These are phyloP conservation scores for Limosa lapponica DNA, from an alignment of 2,797 vertebrate genomes.

Conservation along the genomic window DNA sequence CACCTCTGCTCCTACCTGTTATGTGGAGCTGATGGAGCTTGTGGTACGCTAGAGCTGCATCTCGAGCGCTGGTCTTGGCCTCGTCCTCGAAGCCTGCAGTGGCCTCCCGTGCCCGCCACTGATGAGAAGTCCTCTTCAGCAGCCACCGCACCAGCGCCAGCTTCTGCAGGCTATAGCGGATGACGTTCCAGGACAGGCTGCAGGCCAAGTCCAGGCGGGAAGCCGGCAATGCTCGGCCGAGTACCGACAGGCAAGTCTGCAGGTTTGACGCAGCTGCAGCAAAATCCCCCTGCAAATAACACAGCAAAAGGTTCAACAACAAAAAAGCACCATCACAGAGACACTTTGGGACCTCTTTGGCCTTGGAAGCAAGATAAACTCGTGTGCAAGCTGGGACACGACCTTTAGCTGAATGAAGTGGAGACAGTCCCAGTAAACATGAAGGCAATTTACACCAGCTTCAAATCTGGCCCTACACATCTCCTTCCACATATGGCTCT, in stretches of 20 bases:
- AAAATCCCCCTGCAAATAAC: constrained; percentile 86
- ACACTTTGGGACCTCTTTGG: background rate
- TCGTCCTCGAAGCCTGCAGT: constrained; percentile 87
- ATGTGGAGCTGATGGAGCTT: constrained; percentile 94
- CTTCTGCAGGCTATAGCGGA: constrained; percentile 93
- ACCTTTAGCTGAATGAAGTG: background rate
- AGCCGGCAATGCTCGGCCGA: constrained; percentile 89
- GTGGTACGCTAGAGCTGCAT: constrained; percentile 94
- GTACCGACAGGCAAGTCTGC: constrained; percentile 89
- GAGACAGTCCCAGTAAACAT: background rate
- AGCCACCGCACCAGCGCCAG: constrained; percentile 92
- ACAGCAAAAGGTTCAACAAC: background rate
- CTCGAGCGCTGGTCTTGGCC: constrained; percentile 89
- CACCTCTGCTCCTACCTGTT: constrained; percentile 81
- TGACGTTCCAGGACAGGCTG: constrained; percentile 95
- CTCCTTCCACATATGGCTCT: background rate
- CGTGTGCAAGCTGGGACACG: background rate
- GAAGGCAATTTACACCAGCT: background rate
- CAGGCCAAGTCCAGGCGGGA: constrained; percentile 90
- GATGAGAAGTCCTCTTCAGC: constrained; percentile 88
- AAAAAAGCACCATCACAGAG: background rate
- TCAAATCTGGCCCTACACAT: background rate
- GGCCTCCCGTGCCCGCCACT: constrained; percentile 66
- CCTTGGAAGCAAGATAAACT: background rate
- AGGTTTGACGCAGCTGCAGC: constrained; percentile 87